phyloP scores from a whole-genome alignment of 2,888 invertebrate species.

The Chirona hameri region DNA sequence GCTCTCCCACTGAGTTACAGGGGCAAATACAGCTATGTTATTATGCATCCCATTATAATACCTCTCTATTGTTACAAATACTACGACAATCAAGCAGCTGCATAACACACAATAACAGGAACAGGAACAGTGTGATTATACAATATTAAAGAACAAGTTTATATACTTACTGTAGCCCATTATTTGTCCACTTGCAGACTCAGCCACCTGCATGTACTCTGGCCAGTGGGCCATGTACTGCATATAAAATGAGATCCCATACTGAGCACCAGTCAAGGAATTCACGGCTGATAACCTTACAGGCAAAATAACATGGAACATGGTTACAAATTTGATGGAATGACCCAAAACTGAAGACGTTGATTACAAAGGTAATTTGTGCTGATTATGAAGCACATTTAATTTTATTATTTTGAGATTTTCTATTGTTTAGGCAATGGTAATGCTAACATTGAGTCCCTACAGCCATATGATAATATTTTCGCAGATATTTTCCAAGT shows the following conservation, averaged over 20 bases:
- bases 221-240: constrained; percentile 98
- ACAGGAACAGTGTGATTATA: too few relatives aligned
- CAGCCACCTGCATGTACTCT: constrained; percentile 96
- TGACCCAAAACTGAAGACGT: neutral
- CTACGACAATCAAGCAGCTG: too few relatives aligned
- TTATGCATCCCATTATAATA: too few relatives aligned
- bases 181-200: constrained; percentile 91
- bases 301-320: neutral
- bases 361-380: too few relatives aligned
- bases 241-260: constrained; percentile 91
- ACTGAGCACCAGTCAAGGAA: constrained; percentile 45
- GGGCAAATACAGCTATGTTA: too few relatives aligned
- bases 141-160: too few relatives aligned
- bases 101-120: too few relatives aligned
- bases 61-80: too few relatives aligned
- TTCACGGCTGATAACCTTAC: neutral
- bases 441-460: too few relatives aligned
- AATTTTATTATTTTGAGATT: neutral
- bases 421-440: too few relatives aligned
- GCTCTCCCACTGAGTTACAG: too few relatives aligned
- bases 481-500: neutral
- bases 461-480: too few relatives aligned
- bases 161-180: constrained; percentile 96
- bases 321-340: neutral
- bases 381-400: neutral